Evolutionary conservation across 2,113 vertebrate genomes (phyloP).

Genomic region (Laticauda colubrina): DNA sequence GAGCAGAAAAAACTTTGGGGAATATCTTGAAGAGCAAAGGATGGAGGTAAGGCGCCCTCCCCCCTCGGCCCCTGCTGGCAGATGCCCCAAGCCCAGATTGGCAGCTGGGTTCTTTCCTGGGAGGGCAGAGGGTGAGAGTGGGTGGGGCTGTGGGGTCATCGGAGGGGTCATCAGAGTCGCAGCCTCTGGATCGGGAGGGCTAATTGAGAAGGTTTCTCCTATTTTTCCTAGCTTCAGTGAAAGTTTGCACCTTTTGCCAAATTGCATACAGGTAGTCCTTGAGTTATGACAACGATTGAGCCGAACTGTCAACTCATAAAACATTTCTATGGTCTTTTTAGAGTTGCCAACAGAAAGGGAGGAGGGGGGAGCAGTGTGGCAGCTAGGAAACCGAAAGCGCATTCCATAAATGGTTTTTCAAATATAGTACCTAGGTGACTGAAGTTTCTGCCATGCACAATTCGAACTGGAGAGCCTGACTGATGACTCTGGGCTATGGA

Average conservation of each 20-base stretch:
- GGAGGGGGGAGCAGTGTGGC: too few species aligned
- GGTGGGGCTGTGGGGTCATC: background rate
- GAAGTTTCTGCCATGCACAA: too few species aligned
- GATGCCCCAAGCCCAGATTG: background rate
- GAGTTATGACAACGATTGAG: background rate
- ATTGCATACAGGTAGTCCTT: background rate
- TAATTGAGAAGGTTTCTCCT: background rate
- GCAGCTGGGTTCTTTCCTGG: background rate
- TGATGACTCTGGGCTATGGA: too few species aligned
- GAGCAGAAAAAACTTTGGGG: conserved; percentile 80
- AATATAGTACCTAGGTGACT: too few species aligned
- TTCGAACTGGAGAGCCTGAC: too few species aligned
- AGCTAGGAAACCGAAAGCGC: too few species aligned
- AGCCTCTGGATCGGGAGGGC: accelerated
- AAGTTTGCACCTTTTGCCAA: background rate
- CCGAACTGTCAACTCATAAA: too few species aligned
- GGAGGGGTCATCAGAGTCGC: background rate
- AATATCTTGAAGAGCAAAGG: conserved; percentile 82
- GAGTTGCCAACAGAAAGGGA: too few species aligned
- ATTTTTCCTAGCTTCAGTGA: background rate
- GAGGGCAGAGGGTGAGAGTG: background rate
- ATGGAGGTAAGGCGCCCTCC: conserved; percentile 71
- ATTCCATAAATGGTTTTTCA: too few species aligned
- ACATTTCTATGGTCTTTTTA: too few species aligned
- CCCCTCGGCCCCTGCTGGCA: too few species aligned